phyloP scores from a whole-genome alignment of 2,113 vertebrate genomes.

The Sceloporus tristichus region DNA sequence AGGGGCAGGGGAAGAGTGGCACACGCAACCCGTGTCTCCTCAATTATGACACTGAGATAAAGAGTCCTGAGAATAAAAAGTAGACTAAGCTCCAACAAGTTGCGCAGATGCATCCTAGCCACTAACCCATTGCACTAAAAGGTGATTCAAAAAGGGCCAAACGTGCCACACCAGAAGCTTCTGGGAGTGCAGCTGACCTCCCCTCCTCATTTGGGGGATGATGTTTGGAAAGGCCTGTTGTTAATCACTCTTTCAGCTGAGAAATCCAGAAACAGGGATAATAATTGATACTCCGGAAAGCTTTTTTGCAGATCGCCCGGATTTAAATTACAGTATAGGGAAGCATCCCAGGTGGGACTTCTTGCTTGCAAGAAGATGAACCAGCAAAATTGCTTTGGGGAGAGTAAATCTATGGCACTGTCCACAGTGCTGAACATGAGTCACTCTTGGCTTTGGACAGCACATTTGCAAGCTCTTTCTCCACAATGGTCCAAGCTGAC shows the following conservation, averaged over 20 bases:
- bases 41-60: not conserved
- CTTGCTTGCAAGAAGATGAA: not conserved
- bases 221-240: not conserved
- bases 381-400: not conserved
- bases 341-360: not conserved
- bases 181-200: no score
- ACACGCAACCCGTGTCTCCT: not conserved
- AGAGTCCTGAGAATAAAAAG: not conserved
- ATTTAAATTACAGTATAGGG: not conserved
- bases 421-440: no score
- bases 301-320: not conserved
- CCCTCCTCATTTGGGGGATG: no score
- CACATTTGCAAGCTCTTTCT: no score
- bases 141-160: no score
- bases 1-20: not conserved
- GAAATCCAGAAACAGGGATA: slow-evolving; percentile 22
- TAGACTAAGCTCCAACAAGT: not conserved
- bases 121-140: no score
- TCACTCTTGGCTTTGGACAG: no score
- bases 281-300: not conserved
- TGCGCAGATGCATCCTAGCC: not conserved
- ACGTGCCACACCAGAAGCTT: no score
- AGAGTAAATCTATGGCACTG: no score
- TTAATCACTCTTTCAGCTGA: slow-evolving; percentile 26
- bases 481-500: no score